A percentile compares a stretch with the other conserved stretches of the same genome.
Evolutionary conservation across 2,888 invertebrate species (phyloP).

Genomic region (Clepsis dumicolana): DNA sequence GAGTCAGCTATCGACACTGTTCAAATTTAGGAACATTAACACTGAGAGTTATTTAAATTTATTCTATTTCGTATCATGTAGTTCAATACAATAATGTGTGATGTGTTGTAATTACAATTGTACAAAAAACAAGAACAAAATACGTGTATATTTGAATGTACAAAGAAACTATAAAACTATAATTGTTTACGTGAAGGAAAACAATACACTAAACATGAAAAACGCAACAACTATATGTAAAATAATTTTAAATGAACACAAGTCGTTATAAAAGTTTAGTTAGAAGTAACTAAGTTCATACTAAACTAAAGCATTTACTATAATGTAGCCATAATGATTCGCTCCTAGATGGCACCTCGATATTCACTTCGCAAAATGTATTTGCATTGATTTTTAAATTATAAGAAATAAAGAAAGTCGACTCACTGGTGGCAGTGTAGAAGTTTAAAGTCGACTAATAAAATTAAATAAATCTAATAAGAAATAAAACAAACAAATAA

Average conservation of each 20-base stretch:
- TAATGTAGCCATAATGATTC: constrained; percentile 79
- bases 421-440: constrained; percentile 39
- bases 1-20: constrained; percentile 76
- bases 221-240: constrained; percentile 62
- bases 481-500: constrained; percentile 32
- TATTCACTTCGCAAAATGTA: constrained; percentile 74
- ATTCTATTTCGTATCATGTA: constrained; percentile 78
- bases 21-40: constrained; percentile 86
- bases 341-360: constrained; percentile 79
- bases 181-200: constrained; percentile 48
- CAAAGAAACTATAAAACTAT: constrained; percentile 54
- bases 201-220: constrained; percentile 56
- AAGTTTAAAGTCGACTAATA: constrained; percentile 27
- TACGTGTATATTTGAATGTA: constrained; percentile 58
- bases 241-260: constrained; percentile 74
- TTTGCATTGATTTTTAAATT: constrained; percentile 52
- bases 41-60: constrained; percentile 82
- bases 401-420: constrained; percentile 46
- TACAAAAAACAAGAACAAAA: constrained; percentile 65
- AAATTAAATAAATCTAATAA: constrained; percentile 39
- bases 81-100: constrained; percentile 66
- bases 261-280: constrained; percentile 69
- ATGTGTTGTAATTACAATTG: constrained; percentile 65
- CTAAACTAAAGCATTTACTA: constrained; percentile 69
- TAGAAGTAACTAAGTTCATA: constrained; percentile 68